Base-by-base conservation (phyloP, 2,888 invertebrate species). In the Lycia hirtaria region DNA sequence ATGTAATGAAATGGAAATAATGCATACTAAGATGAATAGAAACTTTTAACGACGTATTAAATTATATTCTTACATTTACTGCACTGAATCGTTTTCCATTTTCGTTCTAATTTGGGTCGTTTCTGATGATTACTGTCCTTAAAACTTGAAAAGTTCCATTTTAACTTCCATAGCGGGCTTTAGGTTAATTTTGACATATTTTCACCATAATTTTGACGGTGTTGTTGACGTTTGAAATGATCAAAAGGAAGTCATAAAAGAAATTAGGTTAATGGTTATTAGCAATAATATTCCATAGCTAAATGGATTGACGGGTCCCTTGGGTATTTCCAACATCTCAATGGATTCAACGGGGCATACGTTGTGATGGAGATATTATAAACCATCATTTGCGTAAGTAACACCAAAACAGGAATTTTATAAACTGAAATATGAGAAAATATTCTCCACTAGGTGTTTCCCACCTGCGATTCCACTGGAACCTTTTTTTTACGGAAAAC, bases 141-240 rank as follows among this genome's bases (percentile, higher is more conserved):
- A 35, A 33, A 50, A 43, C 35, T 53, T 37, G 12, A 14, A 12
- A 47, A 54, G 47, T 33, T 41, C 14, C 47, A 40, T 48, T 41
- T 32, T 2, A 48, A 54, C 24, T 54, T 54, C 20, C n/a, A 33
- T 54, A 30, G 40, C 17, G 10, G 22, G 40, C 22, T 32, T 48
- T 47, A 41, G 14, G 38, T 20, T 40, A 50, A 50, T 50, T 50
- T 40, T 20, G 30, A 30, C 20, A 26, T n/a, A 32, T 45, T 45
- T 32, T 20, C 33, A 3, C 9, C 26, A 38, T 40, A 40, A 38
- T 50, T 40, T 40, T 10, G 19, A 5, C 19, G 22, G 9, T 47
- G 35, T 10, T 47, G 22, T 35, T 47, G 47, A 47, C 26, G 35
- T 35, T 35, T 35, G n/a, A 3, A 35, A 35, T 35, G 47, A 47